A percentile compares a stretch with the other conserved stretches of the same genome.
Conservation (phyloP, 2,888 invertebrate genomes). For the Steinernema scapterisci region DNA sequence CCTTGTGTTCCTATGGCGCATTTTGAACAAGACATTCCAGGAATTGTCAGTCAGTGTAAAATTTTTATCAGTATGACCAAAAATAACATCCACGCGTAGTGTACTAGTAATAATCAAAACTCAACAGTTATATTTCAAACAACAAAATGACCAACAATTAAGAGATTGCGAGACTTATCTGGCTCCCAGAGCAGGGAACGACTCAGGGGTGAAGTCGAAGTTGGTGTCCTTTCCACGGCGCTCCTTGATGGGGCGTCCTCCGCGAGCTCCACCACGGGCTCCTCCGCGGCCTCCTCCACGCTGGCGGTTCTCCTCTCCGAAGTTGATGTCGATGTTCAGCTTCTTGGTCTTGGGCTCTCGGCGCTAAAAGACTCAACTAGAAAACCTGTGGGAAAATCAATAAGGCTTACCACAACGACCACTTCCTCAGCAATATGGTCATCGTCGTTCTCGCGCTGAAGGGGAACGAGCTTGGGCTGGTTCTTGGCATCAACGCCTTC, state of each 20-base stretch:
- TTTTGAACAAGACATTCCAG: no score
- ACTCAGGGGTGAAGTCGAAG: slow-evolving; percentile 54
- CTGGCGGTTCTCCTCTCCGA: slow-evolving; percentile 42
- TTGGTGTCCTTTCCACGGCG: slow-evolving; percentile 38
- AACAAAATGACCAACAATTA: slow-evolving; percentile 29
- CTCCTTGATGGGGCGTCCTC: slow-evolving; percentile 37
- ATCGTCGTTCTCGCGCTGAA: slow-evolving; percentile 35
- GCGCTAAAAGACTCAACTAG: neutral
- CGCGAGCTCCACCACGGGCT: slow-evolving; percentile 46
- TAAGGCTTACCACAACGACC: slow-evolving; percentile 32
- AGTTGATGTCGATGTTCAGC: slow-evolving; percentile 56
- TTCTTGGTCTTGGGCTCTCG: slow-evolving; percentile 39
- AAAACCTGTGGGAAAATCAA: neutral
- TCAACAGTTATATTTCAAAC: slow-evolving; percentile 33
- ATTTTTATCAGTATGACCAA: neutral
- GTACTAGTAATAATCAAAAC: neutral
- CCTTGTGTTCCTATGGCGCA: no score
- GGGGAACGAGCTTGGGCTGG: slow-evolving; percentile 43
- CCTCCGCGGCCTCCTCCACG: slow-evolving; percentile 38
- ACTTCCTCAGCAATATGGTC: slow-evolving; percentile 37
- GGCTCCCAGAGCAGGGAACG: slow-evolving; percentile 61
- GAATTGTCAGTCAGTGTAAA: no score
- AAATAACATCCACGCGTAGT: slow-evolving; percentile 8
- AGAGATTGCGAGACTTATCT: slow-evolving; percentile 38
- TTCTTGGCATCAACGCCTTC: slow-evolving; percentile 51